Base-by-base conservation (phyloP, 1,140 invertebrate species). In the Achroia grisella region DNA sequence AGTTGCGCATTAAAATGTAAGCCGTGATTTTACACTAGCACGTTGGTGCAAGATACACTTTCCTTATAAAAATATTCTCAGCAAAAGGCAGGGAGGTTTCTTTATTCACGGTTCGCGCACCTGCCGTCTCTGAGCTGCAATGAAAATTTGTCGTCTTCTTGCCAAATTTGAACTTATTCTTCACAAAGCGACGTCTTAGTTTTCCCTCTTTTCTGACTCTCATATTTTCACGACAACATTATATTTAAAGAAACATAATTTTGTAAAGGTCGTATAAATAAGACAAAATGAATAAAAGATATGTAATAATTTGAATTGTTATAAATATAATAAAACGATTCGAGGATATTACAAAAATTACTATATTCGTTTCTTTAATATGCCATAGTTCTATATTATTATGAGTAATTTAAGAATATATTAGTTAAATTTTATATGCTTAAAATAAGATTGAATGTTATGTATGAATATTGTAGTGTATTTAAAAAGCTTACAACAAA, bases 91-190 rank as follows among this genome's bases (percentile, higher is more conserved):
- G n/a, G 33, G 39, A 51, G 58, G 47, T 63, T 68, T 56, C 62
- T 61, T 72, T 72, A 74, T 72, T 73, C 71, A 66, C 60, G 59
- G 56, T 56, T 27, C 41, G 48, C 41, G 50, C 71, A 77, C 71
- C 73, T 77, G 73, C 60, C 60, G 53, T 45, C 44, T 39, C 2
- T 41, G 42, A 55, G 47, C 46, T 64, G 56, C 65, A 62, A 71
- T 62, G 71, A 77, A 67, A 77, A 77, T 77, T 67, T 70, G 65
- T 70, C 60, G 62, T 62, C 59, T 55, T 56, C 66, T 69, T 67
- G 62, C 62, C 66, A 71, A 71, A 75, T 71, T 70, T 65, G 56
- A 69, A 64, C 52, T 70, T 66, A 67, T 74, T 67, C 58, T 66
- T 59, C 62, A 50, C 53, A 57, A 59, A 65, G 41, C 40, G 49